Conservation (phyloP, 2,888 invertebrate species). For the Chirona hameri region DNA sequence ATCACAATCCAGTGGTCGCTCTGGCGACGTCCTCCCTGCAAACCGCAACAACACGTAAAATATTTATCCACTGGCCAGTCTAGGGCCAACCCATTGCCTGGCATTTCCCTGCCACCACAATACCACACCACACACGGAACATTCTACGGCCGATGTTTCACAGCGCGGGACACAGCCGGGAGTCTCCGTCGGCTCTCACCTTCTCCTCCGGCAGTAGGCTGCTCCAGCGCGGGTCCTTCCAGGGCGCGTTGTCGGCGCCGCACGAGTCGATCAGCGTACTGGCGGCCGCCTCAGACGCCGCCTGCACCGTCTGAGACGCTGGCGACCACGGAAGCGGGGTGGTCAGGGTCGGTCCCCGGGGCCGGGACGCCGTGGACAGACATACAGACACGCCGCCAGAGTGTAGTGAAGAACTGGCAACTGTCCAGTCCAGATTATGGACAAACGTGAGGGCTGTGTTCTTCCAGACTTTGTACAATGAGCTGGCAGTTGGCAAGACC, state of each 20-base stretch:
- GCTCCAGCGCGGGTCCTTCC: slow-evolving; percentile 29
- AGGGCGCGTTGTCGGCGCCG: not conserved
- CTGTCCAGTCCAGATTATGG: too few species aligned
- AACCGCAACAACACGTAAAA: too few species aligned
- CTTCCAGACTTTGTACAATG: too few species aligned
- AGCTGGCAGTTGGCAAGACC: too few species aligned
- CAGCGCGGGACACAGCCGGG: too few species aligned
- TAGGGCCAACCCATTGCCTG: too few species aligned
- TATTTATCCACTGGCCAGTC: too few species aligned
- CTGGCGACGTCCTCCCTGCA: too few species aligned
- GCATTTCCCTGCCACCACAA: not conserved
- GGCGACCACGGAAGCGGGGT: not conserved
- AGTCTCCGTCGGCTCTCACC: not conserved
- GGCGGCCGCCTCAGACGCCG: slow-evolving; percentile 6
- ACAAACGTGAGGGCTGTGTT: too few species aligned
- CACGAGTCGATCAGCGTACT: not conserved
- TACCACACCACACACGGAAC: not conserved
- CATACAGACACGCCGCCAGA: not conserved
- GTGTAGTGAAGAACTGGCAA: too few species aligned
- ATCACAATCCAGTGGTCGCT: too few species aligned
- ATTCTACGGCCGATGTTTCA: too few species aligned
- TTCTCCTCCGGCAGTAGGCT: slow-evolving; percentile 24
- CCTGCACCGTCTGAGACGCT: not conserved
- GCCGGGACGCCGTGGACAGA: not conserved
- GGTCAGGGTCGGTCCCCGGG: not conserved